phyloP scores from a whole-genome alignment of 1,140 invertebrate species.

The Hylaeus volcanicus region DNA sequence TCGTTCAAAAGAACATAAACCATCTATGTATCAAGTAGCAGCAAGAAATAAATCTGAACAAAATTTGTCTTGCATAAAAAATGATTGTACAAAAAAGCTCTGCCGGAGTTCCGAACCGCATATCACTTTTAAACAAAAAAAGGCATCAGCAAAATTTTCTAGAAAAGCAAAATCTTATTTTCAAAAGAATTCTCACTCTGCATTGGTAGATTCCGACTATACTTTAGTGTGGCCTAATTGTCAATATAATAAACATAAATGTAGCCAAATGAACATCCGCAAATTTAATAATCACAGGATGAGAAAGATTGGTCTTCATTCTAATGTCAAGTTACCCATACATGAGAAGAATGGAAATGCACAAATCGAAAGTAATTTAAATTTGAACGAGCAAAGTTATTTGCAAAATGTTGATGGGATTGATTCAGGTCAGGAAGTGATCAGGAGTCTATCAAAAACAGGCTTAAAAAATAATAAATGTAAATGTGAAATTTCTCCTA shows the following conservation, averaged over 20 bases:
- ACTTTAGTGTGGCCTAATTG: conserved; percentile 47
- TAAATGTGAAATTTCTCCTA: conserved; percentile 36
- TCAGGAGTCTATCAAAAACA: not conserved
- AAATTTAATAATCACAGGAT: conserved; percentile 7
- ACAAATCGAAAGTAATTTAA: not conserved
- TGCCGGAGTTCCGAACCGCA: conserved; percentile 45
- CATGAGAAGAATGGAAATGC: not conserved
- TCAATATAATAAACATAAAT: conserved; percentile 45
- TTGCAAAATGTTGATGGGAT: not conserved
- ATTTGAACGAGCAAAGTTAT: conserved; percentile 19
- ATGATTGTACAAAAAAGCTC: conserved; percentile 31
- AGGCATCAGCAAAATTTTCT: conserved; percentile 24
- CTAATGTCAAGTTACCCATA: not conserved
- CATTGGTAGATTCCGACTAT: conserved; percentile 52
- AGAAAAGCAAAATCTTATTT: conserved; percentile 55
- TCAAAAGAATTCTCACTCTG: conserved; percentile 56
- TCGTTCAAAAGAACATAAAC: not conserved
- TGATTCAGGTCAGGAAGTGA: not conserved
- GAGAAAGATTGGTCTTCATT: conserved; percentile 9
- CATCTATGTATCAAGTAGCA: not conserved
- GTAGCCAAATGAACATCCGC: conserved; percentile 26
- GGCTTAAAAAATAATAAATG: conserved; percentile 19
- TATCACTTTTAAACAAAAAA: conserved; percentile 41
- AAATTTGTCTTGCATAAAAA: conserved; percentile 33
- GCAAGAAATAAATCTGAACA: conserved; percentile 61